phyloP scores from a whole-genome alignment of 2,113 vertebrate genomes.

The Pao palembangensis region DNA sequence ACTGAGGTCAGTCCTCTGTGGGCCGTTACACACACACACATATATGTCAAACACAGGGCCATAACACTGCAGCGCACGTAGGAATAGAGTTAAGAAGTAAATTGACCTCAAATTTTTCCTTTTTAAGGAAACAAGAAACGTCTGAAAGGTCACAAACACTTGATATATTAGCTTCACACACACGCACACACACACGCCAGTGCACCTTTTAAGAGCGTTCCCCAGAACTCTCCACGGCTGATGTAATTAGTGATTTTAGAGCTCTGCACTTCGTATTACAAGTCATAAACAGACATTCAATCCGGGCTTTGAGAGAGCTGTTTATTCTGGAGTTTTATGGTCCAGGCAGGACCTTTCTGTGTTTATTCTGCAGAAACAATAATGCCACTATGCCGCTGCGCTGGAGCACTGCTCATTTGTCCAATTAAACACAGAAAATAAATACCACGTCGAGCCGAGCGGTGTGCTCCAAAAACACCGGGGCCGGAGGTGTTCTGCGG shows the following conservation, averaged over 20 bases:
- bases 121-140: too few species aligned
- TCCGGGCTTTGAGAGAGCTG: conserved; percentile 77
- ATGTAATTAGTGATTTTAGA: conserved; percentile 75
- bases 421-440: conserved; percentile 71
- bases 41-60: conserved; percentile 8
- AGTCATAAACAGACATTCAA: conserved; percentile 84
- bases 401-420: conserved; percentile 65
- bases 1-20: conserved; percentile 47
- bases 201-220: conserved; percentile 47
- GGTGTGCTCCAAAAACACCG: conserved; percentile 45
- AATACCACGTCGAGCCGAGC: conserved; percentile 51
- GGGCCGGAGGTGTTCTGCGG: conserved; percentile 16
- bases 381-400: conserved; percentile 64
- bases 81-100: conserved; percentile 9
- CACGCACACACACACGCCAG: conserved; percentile 25
- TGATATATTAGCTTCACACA: conserved; percentile 27
- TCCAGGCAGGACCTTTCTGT: conserved; percentile 58
- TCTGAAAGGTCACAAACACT: conserved; percentile 5
- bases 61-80: conserved; percentile 13
- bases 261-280: conserved; percentile 70
- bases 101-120: too few species aligned
- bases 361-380: conserved; percentile 73
- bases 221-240: conserved; percentile 62
- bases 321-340: conserved; percentile 73
- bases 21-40: conserved; percentile 15